Percentiles rank a stretch among this genome's conserved stretches.
Evolutionary conservation across 2,797 vertebrate species (phyloP).

Genomic region (Tympanoctomys barrerae): DNA sequence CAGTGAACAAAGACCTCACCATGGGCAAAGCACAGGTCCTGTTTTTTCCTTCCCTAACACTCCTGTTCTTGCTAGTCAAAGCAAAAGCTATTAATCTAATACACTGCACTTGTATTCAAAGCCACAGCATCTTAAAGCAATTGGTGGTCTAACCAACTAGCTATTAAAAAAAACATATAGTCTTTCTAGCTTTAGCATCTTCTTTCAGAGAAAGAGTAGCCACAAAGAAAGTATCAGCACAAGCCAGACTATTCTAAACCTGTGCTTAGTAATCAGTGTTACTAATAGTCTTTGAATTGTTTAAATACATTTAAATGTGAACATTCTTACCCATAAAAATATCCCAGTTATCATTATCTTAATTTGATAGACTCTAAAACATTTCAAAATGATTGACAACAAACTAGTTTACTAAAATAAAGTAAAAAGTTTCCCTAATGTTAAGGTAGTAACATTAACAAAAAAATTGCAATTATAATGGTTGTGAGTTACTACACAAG

Average conservation of each 20-base stretch:
- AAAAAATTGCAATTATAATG: conserved; percentile 1
- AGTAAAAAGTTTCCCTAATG: background rate
- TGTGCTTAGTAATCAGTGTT: conserved; percentile 42
- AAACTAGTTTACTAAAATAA: conserved; percentile 51
- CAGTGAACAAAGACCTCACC: conserved; percentile 69
- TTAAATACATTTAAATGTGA: conserved; percentile 47
- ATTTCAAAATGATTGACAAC: conserved; percentile 24
- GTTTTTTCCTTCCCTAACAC: conserved; percentile 69
- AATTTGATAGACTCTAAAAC: background rate
- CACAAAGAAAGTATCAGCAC: conserved; percentile 41
- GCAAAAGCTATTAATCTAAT: conserved; percentile 56
- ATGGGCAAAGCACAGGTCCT: conserved; percentile 44
- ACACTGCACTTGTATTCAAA: conserved; percentile 47
- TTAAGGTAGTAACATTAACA: background rate
- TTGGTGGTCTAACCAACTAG: conserved; percentile 56
- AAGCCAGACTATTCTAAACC: conserved; percentile 37
- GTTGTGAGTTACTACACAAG: background rate
- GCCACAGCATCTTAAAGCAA: conserved; percentile 64
- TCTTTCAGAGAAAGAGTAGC: conserved; percentile 8
- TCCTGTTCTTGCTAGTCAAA: conserved; percentile 66
- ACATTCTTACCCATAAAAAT: background rate
- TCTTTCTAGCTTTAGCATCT: conserved; percentile 70
- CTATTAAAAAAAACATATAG: conserved; percentile 75
- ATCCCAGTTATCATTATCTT: background rate
- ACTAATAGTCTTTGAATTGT: conserved; percentile 34